Evolutionary conservation across 2,888 invertebrate genomes (phyloP).

Genomic region (Drosophila flavopinicola): DNA sequence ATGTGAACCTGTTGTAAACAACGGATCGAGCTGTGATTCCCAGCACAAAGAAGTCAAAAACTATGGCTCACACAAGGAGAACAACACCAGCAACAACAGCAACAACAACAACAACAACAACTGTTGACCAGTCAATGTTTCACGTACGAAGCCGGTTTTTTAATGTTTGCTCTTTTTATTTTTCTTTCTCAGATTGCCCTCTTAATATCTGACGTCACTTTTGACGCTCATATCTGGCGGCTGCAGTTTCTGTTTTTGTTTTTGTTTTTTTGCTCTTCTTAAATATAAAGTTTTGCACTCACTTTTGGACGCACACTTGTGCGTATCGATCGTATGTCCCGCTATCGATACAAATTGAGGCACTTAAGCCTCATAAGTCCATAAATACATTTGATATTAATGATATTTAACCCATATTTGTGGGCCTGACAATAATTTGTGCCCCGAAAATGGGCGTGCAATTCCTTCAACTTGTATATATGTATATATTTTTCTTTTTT

Average conservation of each 20-base stretch:
- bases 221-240: constrained; percentile 52
- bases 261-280: no score
- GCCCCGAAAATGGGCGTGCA: constrained; percentile 51
- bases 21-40: constrained; percentile 47
- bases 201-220: constrained; percentile 69
- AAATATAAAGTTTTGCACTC: constrained; percentile 53
- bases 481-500: constrained; percentile 1
- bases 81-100: constrained; percentile 7
- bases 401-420: constrained; percentile 78
- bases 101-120: constrained; percentile 6
- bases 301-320: constrained; percentile 30
- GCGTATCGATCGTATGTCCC: constrained; percentile 23
- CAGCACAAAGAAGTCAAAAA: constrained; percentile 44
- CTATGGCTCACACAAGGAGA: constrained; percentile 33
- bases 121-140: constrained; percentile 37
- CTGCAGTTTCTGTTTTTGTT: no score
- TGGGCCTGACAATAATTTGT: constrained; percentile 50
- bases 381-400: constrained; percentile 68
- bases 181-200: constrained; percentile 9
- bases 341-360: constrained; percentile 56
- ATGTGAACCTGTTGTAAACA: constrained; percentile 52
- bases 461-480: constrained; percentile 17
- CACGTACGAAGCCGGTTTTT: constrained; percentile 56
- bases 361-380: constrained; percentile 65
- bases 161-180: constrained; percentile 8